These are phyloP conservation scores for Latheticus oryzae DNA, from an alignment of 2,888 invertebrate species.

Conservation along the genomic window DNA sequence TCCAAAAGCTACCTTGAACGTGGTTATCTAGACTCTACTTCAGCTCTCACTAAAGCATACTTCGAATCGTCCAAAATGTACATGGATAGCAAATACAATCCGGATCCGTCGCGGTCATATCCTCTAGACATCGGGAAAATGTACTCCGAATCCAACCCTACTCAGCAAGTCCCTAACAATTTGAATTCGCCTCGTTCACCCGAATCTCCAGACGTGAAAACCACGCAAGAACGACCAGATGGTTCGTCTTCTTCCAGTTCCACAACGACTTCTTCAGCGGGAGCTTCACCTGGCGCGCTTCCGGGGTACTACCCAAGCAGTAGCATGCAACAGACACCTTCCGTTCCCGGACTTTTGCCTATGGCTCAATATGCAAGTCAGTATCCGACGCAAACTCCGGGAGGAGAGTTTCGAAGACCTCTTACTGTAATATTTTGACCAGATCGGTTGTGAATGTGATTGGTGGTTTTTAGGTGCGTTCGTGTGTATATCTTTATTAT, in stretches of 20 bases:
- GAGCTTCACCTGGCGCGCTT: conserved; percentile 70
- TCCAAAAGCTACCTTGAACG: conserved; percentile 72
- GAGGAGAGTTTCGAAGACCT: conserved; percentile 79
- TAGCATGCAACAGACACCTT: conserved; percentile 64
- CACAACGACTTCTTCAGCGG: conserved; percentile 73
- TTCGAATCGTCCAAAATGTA: conserved; percentile 77
- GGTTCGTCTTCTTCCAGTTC: conserved; percentile 69
- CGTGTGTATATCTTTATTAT: conserved; percentile 32
- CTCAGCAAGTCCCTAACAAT: conserved; percentile 70
- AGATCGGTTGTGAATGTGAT: conserved; percentile 67
- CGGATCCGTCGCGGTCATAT: conserved; percentile 64
- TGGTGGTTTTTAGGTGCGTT: conserved; percentile 44
- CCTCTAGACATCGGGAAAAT: conserved; percentile 75
- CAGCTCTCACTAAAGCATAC: conserved; percentile 78
- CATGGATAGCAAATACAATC: conserved; percentile 71
- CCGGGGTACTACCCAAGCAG: conserved; percentile 71
- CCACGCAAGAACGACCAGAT: conserved; percentile 65
- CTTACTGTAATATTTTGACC: conserved; percentile 87
- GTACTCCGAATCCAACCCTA: conserved; percentile 67
- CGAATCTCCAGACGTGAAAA: conserved; percentile 65
- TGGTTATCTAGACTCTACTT: conserved; percentile 75
- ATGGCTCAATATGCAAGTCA: conserved; percentile 76
- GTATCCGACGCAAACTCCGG: conserved; percentile 69
- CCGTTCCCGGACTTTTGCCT: conserved; percentile 69
- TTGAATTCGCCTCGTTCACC: conserved; percentile 67